These are phyloP conservation scores for Myoxocephalus aenaeus DNA, from an alignment of 2,797 vertebrate genomes.

Conservation along the genomic window DNA sequence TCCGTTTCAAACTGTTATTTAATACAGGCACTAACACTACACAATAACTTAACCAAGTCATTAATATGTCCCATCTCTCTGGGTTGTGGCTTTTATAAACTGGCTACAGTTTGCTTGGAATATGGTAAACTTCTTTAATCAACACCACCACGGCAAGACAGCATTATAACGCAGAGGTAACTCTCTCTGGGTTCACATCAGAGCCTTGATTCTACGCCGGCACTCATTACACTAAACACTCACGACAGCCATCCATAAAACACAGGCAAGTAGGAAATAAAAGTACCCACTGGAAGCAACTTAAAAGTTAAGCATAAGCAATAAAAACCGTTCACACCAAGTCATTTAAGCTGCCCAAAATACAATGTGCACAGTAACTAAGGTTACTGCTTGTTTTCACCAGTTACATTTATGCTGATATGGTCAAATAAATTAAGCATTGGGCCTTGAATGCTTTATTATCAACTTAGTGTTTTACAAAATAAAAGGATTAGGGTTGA, in stretches of 20 bases:
- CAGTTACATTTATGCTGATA: neutral
- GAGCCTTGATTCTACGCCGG: neutral
- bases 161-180: neutral
- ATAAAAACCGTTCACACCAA: neutral
- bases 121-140: slow-evolving; percentile 4
- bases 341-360: neutral
- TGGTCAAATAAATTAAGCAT: neutral
- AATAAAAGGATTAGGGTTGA: neutral
- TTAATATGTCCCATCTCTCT: neutral
- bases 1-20: neutral
- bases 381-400: neutral
- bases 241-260: neutral
- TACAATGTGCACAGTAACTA: neutral
- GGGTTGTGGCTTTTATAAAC: neutral
- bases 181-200: slow-evolving; percentile 2
- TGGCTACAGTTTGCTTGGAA: slow-evolving; percentile 1
- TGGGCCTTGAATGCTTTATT: neutral
- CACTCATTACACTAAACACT: slow-evolving; percentile 9
- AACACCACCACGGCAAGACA: neutral
- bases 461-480: slow-evolving; percentile 9
- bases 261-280: neutral
- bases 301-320: slow-evolving; percentile 5
- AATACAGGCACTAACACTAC: neutral
- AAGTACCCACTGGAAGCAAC: neutral
- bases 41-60: neutral